phyloP scores from a whole-genome alignment of 2,888 invertebrate species.

The Drosophila rellima region DNA sequence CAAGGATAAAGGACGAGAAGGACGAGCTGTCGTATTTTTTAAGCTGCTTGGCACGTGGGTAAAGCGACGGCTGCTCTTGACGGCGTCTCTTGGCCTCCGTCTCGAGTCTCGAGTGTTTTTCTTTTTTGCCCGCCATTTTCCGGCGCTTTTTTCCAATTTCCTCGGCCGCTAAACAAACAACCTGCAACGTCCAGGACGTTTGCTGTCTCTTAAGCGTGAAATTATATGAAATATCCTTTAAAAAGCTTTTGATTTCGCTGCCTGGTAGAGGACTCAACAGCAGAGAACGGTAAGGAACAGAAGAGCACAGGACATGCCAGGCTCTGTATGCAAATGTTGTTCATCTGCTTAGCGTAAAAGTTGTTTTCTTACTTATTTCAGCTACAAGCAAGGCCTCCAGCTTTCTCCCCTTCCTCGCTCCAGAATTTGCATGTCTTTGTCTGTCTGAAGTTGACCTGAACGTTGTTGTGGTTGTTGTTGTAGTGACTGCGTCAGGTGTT shows the following conservation, averaged over 20 bases:
- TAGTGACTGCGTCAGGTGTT: constrained; percentile 69
- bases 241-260: constrained; percentile 76
- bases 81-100: constrained; percentile 13
- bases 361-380: constrained; percentile 76
- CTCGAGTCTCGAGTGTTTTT: constrained; percentile 32
- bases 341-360: constrained; percentile 80
- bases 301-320: no score
- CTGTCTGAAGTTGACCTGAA: constrained; percentile 78
- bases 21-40: constrained; percentile 44
- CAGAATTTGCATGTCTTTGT: constrained; percentile 77
- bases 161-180: constrained; percentile 69
- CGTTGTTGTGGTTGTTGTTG: constrained; percentile 22
- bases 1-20: constrained; percentile 29
- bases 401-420: not conserved
- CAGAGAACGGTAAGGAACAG: no score
- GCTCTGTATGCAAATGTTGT: constrained; percentile 74
- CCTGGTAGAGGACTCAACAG: no score
- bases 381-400: constrained; percentile 45
- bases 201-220: constrained; percentile 66
- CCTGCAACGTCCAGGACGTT: constrained; percentile 30
- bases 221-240: constrained; percentile 79
- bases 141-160: constrained; percentile 57
- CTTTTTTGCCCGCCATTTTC: constrained; percentile 10
- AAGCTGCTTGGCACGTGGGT: constrained; percentile 79
- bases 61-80: constrained; percentile 71